Evolutionary conservation across 2,888 invertebrate species (phyloP), one percentile per base, ranked within the genome.

Genomic region (Microctonus aethiopoides): DNA sequence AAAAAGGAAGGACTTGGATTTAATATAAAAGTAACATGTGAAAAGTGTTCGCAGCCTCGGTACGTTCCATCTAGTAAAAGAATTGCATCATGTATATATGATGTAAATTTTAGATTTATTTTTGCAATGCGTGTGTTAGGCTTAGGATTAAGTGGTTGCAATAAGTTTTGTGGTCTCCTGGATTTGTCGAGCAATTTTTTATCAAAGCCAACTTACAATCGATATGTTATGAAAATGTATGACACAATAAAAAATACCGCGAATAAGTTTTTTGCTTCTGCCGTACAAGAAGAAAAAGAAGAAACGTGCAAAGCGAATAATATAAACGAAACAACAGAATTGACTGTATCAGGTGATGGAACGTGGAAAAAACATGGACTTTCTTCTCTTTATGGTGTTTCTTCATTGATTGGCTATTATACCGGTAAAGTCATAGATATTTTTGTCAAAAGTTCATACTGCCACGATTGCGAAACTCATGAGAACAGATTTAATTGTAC

Each of bases 321-420:
- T 46, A 51, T 63, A 54, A 67, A 77, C 71, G 73, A 79, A 72
- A 68, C 75, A n/a, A n/a, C 71, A 73, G 73, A 76, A 57, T 71
- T 78, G 2, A 78, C 39, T 72, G 76, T 78, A 46, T 79, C 76
- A 11, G 78, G 77, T 46, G 76, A 78, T 60, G 76, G 77, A 51
- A 74, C 76, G n/a, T 80, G 76, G 78, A 77, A 75, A 61, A 78
- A 79, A 59, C 71, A 72, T 22, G 74, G 74, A 3, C 75, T 65
- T 41, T 52, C 71, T 61, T 75, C 74, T 41, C 41, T 72, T 51
- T 74, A 67, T 32, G 74, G 73, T 60, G 69, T 71, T 65, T 62
- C 20, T 46, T 67, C 70, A 24, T 26, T 75, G 16, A 75, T 75
- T 29, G 75, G 70, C 39, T 71, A 72, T 64, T 71, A 71, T 57